phyloP scores from a whole-genome alignment of 2,797 vertebrate species.

The Halcyon leucocephala region DNA sequence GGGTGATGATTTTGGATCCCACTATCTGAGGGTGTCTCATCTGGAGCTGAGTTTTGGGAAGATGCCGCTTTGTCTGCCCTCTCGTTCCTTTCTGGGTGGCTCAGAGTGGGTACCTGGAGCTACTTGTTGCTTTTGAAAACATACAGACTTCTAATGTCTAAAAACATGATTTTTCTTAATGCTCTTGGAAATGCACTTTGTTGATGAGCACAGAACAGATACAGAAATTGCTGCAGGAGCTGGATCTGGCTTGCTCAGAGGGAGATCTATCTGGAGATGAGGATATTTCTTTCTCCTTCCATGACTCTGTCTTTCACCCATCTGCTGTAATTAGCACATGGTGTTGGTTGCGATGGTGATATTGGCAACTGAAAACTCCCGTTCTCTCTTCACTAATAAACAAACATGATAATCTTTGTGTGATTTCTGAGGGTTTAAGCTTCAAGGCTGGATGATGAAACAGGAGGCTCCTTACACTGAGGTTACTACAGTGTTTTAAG shows the following conservation, averaged over 20 bases:
- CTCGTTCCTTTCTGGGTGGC: neutral
- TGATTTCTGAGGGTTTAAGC: neutral
- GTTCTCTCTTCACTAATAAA: neutral
- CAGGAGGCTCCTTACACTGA: neutral
- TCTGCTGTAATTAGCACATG: neutral
- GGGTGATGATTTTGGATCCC: neutral
- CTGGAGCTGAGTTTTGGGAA: neutral
- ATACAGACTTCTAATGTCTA: neutral
- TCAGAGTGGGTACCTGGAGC: neutral
- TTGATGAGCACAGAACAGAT: neutral
- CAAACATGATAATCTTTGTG: neutral
- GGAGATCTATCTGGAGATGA: rapidly evolving
- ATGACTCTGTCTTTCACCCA: neutral
- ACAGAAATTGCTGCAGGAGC: neutral
- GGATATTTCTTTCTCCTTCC: neutral
- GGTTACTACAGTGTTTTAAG: neutral
- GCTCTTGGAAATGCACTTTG: neutral
- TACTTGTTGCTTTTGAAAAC: neutral
- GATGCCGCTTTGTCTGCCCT: neutral
- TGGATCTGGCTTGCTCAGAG: neutral
- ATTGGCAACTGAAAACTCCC: neutral
- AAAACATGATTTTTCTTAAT: neutral
- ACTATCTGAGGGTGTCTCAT: neutral
- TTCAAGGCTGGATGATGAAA: neutral
- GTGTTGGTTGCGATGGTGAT: neutral